Evolutionary conservation across 2,113 vertebrate species (phyloP), one percentile per base, ranked within the genome.

Genomic region (Plotosus lineatus): DNA sequence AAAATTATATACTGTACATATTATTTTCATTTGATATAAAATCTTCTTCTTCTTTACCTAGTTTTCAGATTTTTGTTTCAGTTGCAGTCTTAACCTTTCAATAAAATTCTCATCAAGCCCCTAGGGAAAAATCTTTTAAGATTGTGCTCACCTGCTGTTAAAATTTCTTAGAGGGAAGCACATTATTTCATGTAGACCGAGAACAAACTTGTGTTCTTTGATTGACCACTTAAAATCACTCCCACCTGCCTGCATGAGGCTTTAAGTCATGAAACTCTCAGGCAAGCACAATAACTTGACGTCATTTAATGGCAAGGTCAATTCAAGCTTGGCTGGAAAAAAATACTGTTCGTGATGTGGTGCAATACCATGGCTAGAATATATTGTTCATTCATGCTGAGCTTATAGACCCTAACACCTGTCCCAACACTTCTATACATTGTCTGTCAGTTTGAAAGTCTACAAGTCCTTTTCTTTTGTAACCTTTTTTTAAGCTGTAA

Each of bases 111-210:
- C 66, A 58, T 71, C 75, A 42, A 83, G 42, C 44, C 51, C 73
- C 77, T 53, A 55, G 50, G 31, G 81, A 74, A 38, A 68, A 85
- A 85, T 82, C 76, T 11, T 61, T 76, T 84, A 56, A 77, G 81
- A 84, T 85, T 79, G 79, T 82, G 60, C 71, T 58, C 56, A 33
- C 80, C 69, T 68, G 63, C 83, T 75, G 69, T 66, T 66, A 82
- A 66, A 71, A 71, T 77, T 81, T 19, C 80, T 38, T 14, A 42
- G 60, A 75, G 28, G 21, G 55, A 53, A 68, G 78, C 73, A 72
- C 33, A 72, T 79, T 79, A 77, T 76, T 44, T 72, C 68, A 5
- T 65, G n/a, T 63, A 75, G 31, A 76, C 55, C 36, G n/a, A 60
- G 51, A 21, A 74, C 66, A 83, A 83, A 79, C 80, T 75, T 44